Evolutionary conservation across 1,140 invertebrate species (phyloP).

Genomic region (Drosophila mauritiana): DNA sequence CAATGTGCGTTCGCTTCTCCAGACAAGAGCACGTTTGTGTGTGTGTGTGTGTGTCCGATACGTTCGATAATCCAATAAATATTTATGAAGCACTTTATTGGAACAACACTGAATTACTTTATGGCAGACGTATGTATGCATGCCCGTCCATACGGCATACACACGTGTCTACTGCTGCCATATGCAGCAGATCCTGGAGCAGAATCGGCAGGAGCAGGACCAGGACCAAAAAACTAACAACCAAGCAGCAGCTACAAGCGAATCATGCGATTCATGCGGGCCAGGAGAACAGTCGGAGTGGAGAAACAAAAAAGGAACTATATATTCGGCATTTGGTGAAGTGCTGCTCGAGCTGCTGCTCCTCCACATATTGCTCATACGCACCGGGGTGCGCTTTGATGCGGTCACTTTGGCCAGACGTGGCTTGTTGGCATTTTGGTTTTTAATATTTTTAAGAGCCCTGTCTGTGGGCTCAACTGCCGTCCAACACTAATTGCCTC

Average conservation of each 20-base stretch:
- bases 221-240: slow-evolving; percentile 38
- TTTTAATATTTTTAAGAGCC: slow-evolving; percentile 71
- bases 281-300: slow-evolving; percentile 24
- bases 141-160: slow-evolving; percentile 4
- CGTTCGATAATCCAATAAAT: slow-evolving; percentile 83
- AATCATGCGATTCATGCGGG: slow-evolving; percentile 3
- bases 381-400: slow-evolving; percentile 66
- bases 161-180: slow-evolving; percentile 25
- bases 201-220: slow-evolving; percentile 8
- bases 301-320: slow-evolving; percentile 28
- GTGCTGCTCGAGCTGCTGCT: slow-evolving; percentile 19
- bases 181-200: slow-evolving; percentile 31
- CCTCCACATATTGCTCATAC: slow-evolving; percentile 63
- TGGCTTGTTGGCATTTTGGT: slow-evolving; percentile 43
- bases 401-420: slow-evolving; percentile 60
- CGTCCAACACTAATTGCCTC: slow-evolving; percentile 54
- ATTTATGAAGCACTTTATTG: slow-evolving; percentile 84
- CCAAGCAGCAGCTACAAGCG: slow-evolving; percentile 3
- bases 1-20: slow-evolving; percentile 57
- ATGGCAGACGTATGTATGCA: slow-evolving; percentile 56
- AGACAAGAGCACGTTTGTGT: slow-evolving; percentile 20
- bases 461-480: slow-evolving; percentile 33
- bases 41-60: slow-evolving; percentile 52
- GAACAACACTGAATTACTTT: slow-evolving; percentile 83
- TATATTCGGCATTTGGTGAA: slow-evolving; percentile 55